Evolutionary conservation across 2,888 invertebrate species (phyloP).

Genomic region (Candidula unifasciata): DNA sequence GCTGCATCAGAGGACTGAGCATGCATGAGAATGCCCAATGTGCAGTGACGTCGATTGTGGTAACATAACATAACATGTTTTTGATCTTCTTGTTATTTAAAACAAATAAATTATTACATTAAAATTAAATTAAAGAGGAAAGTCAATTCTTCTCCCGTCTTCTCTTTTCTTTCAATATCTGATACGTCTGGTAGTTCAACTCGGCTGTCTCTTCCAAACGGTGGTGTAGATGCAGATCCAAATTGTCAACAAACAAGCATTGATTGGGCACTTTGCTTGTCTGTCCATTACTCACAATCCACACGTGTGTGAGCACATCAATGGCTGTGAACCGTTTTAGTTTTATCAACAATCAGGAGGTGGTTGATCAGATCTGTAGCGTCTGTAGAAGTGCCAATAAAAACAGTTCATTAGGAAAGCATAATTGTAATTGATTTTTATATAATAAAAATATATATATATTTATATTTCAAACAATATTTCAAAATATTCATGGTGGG

Average conservation of each 20-base stretch:
- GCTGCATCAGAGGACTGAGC: too few relatives aligned
- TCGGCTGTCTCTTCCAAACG: conserved; percentile 68
- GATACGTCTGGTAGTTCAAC: conserved; percentile 64
- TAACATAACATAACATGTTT: too few relatives aligned
- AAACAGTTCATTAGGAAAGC: background rate
- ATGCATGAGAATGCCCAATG: too few relatives aligned
- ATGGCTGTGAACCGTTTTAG: conserved; percentile 74
- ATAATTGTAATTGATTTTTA: too few relatives aligned
- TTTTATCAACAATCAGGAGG: conserved; percentile 76
- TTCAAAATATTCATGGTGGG: too few relatives aligned
- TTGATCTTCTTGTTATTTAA: too few relatives aligned
- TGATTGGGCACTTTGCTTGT: conserved; percentile 58
- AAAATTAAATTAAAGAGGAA: too few relatives aligned
- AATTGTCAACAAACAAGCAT: conserved; percentile 42
- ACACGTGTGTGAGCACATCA: conserved; percentile 76
- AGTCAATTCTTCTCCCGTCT: conserved; percentile 19
- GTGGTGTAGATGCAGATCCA: conserved; percentile 60
- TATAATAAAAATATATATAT: too few relatives aligned
- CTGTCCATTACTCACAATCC: conserved; percentile 71
- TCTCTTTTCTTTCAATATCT: conserved; percentile 64
- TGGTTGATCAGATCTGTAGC: conserved; percentile 77
- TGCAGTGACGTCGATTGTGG: too few relatives aligned
- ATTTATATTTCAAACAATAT: too few relatives aligned
- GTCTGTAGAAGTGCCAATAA: conserved; percentile 63
- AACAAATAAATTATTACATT: too few relatives aligned